These are phyloP conservation scores for Rhagologus leucostigma DNA, from an alignment of 2,113 vertebrate genomes.

Conservation along the genomic window DNA sequence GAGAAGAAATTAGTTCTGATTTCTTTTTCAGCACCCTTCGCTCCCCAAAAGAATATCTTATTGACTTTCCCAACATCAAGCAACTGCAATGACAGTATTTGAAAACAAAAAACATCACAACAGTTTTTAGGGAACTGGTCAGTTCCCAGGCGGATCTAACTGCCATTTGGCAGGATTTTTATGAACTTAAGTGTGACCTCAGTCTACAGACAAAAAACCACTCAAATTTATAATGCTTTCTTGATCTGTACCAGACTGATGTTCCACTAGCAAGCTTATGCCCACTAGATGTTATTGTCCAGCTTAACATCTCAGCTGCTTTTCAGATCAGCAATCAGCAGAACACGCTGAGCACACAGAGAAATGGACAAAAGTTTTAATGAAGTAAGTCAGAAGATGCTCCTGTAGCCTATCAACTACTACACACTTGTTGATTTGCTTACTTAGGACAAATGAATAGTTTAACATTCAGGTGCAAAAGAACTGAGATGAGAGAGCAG, in stretches of 20 bases:
- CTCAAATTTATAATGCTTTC: background rate
- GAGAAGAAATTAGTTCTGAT: background rate
- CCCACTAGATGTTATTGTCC: background rate
- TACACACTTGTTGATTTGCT: background rate
- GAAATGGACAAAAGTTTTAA: background rate
- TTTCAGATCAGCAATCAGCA: background rate
- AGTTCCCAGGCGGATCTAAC: background rate
- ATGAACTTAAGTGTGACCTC: background rate
- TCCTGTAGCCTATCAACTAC: background rate
- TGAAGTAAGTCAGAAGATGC: background rate
- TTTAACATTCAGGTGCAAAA: background rate
- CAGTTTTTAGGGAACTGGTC: background rate
- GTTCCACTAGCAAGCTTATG: background rate
- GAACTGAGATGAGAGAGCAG: background rate
- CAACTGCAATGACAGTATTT: background rate
- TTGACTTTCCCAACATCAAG: background rate
- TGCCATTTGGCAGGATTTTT: background rate
- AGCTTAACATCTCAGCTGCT: background rate
- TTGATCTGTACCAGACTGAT: background rate
- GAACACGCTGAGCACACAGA: background rate
- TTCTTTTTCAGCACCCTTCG: background rate
- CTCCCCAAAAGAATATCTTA: background rate
- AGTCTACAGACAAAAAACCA: background rate
- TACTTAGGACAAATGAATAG: background rate
- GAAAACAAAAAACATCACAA: background rate